Evolutionary conservation across 1,140 invertebrate genomes (phyloP), one percentile per base, ranked within the genome.

Genomic region (Drosophila mauritiana): DNA sequence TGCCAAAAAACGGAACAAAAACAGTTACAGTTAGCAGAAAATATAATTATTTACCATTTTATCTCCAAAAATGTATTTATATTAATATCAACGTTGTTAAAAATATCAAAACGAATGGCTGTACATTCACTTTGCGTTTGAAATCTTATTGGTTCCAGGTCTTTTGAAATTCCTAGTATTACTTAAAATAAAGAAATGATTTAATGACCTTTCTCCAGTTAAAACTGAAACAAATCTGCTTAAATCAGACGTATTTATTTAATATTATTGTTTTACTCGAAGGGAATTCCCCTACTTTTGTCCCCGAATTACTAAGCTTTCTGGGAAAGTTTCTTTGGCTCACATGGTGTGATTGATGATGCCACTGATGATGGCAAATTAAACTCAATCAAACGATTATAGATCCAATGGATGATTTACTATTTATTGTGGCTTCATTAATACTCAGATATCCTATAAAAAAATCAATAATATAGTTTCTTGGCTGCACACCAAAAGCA

Each of bases 301-400:
- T 62, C 59, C 37, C 59, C 37, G 25, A 11, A 11, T 3, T 7
- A 8, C 10, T 34, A 53, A 53, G 61, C 37, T 25, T 45, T 22
- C 31, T 68, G 64, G 61, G 64, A 68, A 68, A 68, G 59, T 70
- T 70, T 42, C 42, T 56, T 57, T 15, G 27, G 1, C 22, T 25
- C 68, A 57, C 43, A 69, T 70, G 51, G 68, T 34, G 51, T 72
- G 68, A 72, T 72, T 70, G 52, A 72, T 70, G 64, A 27, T 48
- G 27, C 51, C 39, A 57, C 36, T 70, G 68, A 70, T 70, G 65
- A 70, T 39, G 51, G 43, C 64, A 42, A 57, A 49, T 69, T 57
- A 70, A 57, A 49, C 43, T 31, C 65, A 72, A 70, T 72, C 52
- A 55, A 72, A 72, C 52, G 52, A 72, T 70, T 68, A 68, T 63